A percentile compares a stretch with the other conserved stretches of the same genome.
phyloP scores from a whole-genome alignment of 2,797 vertebrate species.

The Dendrocincla tyrannina region DNA sequence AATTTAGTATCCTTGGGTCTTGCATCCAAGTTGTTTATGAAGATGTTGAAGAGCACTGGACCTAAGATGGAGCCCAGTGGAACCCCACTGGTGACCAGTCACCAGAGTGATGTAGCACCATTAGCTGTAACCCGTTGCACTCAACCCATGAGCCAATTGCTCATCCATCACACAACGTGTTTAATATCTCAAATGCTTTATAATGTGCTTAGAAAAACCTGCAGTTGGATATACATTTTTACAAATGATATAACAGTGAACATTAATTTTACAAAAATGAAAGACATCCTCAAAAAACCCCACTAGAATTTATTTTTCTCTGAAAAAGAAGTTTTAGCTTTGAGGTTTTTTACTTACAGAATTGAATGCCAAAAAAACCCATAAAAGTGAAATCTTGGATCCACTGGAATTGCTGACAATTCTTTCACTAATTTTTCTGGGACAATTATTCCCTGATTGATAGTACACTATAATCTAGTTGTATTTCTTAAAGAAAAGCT shows the following conservation, averaged over 20 bases:
- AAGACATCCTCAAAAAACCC: not conserved
- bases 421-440: not conserved
- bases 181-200: not conserved
- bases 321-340: not conserved
- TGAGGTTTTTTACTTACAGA: not conserved
- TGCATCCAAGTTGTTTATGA: not conserved
- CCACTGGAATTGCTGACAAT: not conserved
- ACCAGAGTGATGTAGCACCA: too few species aligned
- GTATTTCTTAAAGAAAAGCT: not conserved
- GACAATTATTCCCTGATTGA: not conserved
- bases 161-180: accelerated
- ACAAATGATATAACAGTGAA: not conserved
- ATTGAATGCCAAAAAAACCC: not conserved
- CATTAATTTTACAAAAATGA: not conserved
- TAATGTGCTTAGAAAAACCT: not conserved
- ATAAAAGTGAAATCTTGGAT: not conserved
- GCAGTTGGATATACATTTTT: not conserved
- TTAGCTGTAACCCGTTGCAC: not conserved
- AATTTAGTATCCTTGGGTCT: not conserved
- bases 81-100: too few species aligned
- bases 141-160: not conserved
- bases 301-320: not conserved
- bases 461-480: not conserved
- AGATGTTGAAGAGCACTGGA: not conserved
- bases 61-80: not conserved